Percentiles rank a stretch among this genome's conserved stretches.
Evolutionary conservation across 2,888 invertebrate species (phyloP).

Genomic region (Ophonus ardosiacus): DNA sequence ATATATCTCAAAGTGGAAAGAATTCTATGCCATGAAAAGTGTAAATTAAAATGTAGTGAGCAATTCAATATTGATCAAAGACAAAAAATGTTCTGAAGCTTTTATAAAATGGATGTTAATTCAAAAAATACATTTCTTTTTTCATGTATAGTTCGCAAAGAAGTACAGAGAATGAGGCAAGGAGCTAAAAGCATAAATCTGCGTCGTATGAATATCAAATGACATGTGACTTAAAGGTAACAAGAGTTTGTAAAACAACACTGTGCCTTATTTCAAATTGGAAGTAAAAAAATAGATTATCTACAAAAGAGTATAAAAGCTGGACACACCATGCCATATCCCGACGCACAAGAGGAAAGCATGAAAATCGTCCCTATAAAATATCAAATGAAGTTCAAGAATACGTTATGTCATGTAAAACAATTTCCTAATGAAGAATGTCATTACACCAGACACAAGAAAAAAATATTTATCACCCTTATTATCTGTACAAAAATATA

Average conservation of each 20-base stretch:
- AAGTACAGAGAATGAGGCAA: neutral
- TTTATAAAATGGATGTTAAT: neutral
- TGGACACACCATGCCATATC: neutral
- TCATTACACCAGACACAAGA: slow-evolving; percentile 34
- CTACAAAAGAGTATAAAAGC: neutral
- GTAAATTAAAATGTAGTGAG: neutral
- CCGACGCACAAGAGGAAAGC: slow-evolving; percentile 14
- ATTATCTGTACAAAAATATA: slow-evolving; percentile 8
- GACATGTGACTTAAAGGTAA: neutral
- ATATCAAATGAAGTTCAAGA: neutral
- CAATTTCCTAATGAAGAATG: slow-evolving; percentile 24
- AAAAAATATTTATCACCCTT: slow-evolving; percentile 40
- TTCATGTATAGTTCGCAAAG: neutral
- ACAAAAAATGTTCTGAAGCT: neutral
- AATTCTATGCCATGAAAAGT: neutral
- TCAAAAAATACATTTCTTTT: neutral
- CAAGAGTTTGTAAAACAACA: neutral
- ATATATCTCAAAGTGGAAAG: neutral
- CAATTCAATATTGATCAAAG: neutral
- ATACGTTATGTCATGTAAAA: slow-evolving; percentile 21
- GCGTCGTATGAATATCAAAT: neutral
- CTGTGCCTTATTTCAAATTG: neutral
- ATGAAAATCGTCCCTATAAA: slow-evolving; percentile 29
- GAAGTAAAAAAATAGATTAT: neutral
- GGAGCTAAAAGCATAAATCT: neutral